Percentiles rank a stretch among this genome's conserved stretches.
Evolutionary conservation across 2,797 vertebrate genomes (phyloP).

Genomic region (Fratercula arctica): DNA sequence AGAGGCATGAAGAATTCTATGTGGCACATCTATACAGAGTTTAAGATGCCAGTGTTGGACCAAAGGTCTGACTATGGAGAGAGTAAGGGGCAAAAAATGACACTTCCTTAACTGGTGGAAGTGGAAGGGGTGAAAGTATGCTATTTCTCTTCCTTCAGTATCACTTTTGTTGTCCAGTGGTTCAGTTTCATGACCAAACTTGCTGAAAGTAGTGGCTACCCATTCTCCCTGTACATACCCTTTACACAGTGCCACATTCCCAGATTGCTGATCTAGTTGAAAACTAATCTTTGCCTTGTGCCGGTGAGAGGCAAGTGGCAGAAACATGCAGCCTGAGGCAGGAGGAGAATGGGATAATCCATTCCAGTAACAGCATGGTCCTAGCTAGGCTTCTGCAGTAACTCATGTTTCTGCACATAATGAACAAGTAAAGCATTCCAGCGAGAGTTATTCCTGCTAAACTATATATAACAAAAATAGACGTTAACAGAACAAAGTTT

Average conservation of each 20-base stretch:
- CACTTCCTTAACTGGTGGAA: neutral
- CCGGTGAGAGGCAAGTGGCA: neutral
- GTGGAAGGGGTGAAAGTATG: neutral
- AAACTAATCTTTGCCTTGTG: neutral
- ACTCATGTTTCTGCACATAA: neutral
- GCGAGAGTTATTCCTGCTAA: neutral
- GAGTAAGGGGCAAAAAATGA: neutral
- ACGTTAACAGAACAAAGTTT: neutral
- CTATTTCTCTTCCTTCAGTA: neutral
- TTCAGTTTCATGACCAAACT: neutral
- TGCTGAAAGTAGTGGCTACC: neutral
- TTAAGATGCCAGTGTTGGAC: neutral
- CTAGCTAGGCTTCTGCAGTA: neutral
- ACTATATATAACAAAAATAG: neutral
- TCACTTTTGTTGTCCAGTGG: neutral
- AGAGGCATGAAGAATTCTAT: neutral
- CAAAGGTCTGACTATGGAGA: neutral
- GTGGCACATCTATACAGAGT: neutral
- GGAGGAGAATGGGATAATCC: neutral
- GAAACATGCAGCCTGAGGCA: neutral
- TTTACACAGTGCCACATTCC: neutral
- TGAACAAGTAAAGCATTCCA: neutral
- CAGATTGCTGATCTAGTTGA: neutral
- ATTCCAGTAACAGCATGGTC: neutral
- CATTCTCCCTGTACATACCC: neutral